Base-by-base conservation (phyloP, 2,113 vertebrate species). In the Lepus americanus region DNA sequence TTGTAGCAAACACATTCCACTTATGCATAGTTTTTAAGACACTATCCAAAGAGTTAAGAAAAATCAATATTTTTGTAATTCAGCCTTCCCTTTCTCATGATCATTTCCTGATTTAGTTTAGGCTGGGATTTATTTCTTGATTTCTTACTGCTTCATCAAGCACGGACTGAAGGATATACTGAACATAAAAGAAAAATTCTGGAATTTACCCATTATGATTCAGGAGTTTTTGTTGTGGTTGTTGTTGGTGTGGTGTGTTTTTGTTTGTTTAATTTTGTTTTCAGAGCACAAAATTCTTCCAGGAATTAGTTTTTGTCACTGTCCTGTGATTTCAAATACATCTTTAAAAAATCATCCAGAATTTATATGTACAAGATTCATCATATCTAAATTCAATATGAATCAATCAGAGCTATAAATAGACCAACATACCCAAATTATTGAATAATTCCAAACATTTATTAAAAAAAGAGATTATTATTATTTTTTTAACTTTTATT, bases 11-110 rank as follows among this genome's bases (percentile, higher is more conserved):
- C 53, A 5, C 51, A 22, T 20, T 55, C 31, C 33, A 61, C 4
- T 33, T 11, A 3, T 22, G 22, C 2, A 25, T 29, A 77, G 44
- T 7, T 44, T 33, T 77, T 66, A 36, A 88, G 39, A 29, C 19
- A 4, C n/a, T 44, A 55, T 23, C 14, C 19, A 33, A 78, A 55
- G 4, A 51, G n/a, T 44, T 69, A 44, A 49, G 2, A 79, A 59
- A 19, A 2, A 9, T 69, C 16, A 44, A 11, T n/a, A 64, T 20
- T 63, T n/a, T 51, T 66, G 29, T 36, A 16, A 3, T 31, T 12
- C 12, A 67, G 9, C 8, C 10, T n/a, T 1, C 13, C 36, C 31
- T 51, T 12, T 2, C 8, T 6, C 6, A 1, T 39, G 17, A 5
- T 49, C 25, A 80, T 73, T 51, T 4, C 22, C 20, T 63, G 20